Percentiles rank a stretch among this genome's conserved stretches.
Conservation (phyloP, 2,113 vertebrate genomes). For the Lepidothrix coronata region DNA sequence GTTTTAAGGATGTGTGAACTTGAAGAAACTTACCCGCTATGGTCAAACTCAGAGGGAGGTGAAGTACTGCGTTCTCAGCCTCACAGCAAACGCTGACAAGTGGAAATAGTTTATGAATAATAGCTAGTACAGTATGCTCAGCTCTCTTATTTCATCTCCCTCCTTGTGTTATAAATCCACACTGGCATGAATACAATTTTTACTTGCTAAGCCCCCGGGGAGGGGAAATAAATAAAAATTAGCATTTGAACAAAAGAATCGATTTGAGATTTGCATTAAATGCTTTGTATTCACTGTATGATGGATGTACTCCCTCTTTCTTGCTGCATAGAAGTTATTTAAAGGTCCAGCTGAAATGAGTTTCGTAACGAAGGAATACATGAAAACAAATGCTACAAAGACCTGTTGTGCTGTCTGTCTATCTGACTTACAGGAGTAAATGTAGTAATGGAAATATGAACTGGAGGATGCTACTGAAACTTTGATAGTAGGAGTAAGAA, state of each 20-base stretch:
- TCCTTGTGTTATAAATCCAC: conserved; percentile 37
- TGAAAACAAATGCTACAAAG: conserved; percentile 2
- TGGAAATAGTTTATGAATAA: conserved; percentile 50
- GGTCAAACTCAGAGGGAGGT: background rate
- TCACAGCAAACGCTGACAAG: conserved; percentile 27
- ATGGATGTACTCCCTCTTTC: conserved; percentile 18
- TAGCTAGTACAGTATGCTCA: conserved; percentile 12
- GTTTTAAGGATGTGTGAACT: background rate
- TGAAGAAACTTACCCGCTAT: background rate
- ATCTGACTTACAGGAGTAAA: background rate
- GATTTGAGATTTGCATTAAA: conserved; percentile 44
- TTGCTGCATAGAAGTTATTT: conserved; percentile 16
- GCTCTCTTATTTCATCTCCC: conserved; percentile 40
- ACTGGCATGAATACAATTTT: conserved; percentile 14
- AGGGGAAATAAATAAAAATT: conserved; percentile 64
- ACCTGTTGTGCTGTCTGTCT: background rate
- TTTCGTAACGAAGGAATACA: conserved; percentile 17
- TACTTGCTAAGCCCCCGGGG: conserved; percentile 21
- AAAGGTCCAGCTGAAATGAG: conserved; percentile 7
- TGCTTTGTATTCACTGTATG: conserved; percentile 5
- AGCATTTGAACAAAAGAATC: conserved; percentile 29
- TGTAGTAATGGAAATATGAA: background rate
- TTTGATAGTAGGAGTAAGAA: background rate
- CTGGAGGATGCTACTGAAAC: background rate
- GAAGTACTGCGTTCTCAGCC: background rate